Base-by-base conservation (phyloP, 2,888 invertebrate species). In the Phania funesta region DNA sequence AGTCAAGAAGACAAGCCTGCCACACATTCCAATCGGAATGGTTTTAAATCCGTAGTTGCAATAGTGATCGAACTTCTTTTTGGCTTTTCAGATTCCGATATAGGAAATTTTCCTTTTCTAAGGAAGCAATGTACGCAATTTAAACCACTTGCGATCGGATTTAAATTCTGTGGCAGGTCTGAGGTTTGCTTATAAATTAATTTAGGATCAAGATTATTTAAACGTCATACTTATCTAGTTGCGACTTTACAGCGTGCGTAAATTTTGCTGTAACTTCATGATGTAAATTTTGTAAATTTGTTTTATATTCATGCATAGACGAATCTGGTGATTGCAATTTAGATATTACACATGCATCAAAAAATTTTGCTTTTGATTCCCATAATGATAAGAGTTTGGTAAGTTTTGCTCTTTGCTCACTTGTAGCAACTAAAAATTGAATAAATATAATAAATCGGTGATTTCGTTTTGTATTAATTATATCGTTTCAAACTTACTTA, bases 301-400 rank as follows among this genome's bases (percentile, higher is more conserved):
- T 95, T 92, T 98, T 96, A 90, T 97, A 97, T 87, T 96, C 95
- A 87, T 96, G 95, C 93, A 97, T 95, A n/a, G 97, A 96, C 73
- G 94, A 93, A 83, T 95, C 94, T 1, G 98, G 98, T 86, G 96
- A 95, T 89, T 96, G 95, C 92, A 99, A 93, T 91, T 96, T 96
- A 83, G 96, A 95, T 87, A 97, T 95, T 84, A 96, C 96, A 9
- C 94, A 93, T 13, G 94, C 92, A 89, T 95, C 95, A 90, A 97
- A 95, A 92, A 97, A 97, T 92, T 97, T 95, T 84, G 95, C 94
- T 92, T 99, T 98, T 85, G 97, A 97, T 92, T 99, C 98, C 99
- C 99, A 99, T 52, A 99, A 93, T 84, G 96, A 96, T 83, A 98
- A 93, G 86, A 99, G 92, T 93, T 99, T 99, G 89, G 96, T 96